phyloP scores from a whole-genome alignment of 2,888 invertebrate genomes.

The Drosophila gaucha region DNA sequence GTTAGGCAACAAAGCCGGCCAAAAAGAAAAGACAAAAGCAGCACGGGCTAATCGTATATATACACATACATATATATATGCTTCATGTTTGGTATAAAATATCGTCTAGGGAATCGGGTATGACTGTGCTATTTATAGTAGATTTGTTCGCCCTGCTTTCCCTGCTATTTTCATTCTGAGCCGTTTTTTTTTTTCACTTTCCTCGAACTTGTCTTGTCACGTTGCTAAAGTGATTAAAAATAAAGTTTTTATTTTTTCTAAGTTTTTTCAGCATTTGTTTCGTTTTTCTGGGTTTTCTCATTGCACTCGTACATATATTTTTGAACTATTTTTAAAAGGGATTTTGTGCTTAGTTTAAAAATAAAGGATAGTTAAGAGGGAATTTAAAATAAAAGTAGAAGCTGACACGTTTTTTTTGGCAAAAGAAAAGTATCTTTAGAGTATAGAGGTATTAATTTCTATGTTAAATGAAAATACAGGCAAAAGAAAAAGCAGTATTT shows the following conservation, averaged over 20 bases:
- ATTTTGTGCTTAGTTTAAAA: slow-evolving; percentile 3
- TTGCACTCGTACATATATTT: slow-evolving; percentile 12
- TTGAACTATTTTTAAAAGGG: slow-evolving; percentile 2
- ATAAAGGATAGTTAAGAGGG: neutral
- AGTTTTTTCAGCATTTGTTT: slow-evolving; percentile 18
- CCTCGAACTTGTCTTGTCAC: slow-evolving; percentile 76
- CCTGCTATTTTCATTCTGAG: slow-evolving; percentile 65
- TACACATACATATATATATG: slow-evolving; percentile 5
- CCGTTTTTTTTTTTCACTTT: slow-evolving; percentile 50
- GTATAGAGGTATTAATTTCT: no score
- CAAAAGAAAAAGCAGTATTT: neutral
- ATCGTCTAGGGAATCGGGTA: slow-evolving; percentile 47
- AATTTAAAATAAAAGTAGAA: slow-evolving; percentile 1
- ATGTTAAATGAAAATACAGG: neutral
- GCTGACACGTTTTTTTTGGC: neutral
- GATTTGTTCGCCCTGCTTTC: slow-evolving; percentile 55
- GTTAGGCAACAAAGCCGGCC: slow-evolving; percentile 30
- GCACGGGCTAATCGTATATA: slow-evolving; percentile 15
- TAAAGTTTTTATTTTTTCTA: slow-evolving; percentile 51
- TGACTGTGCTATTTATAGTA: slow-evolving; percentile 59
- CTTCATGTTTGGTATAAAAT: slow-evolving; percentile 54
- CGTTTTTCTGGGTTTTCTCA: slow-evolving; percentile 33
- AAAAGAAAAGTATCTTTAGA: neutral
- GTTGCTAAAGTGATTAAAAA: slow-evolving; percentile 64
- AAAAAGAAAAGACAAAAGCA: slow-evolving; percentile 22